These are phyloP conservation scores for Campaea margaritaria DNA, from an alignment of 2,888 invertebrate genomes.

Conservation along the genomic window DNA sequence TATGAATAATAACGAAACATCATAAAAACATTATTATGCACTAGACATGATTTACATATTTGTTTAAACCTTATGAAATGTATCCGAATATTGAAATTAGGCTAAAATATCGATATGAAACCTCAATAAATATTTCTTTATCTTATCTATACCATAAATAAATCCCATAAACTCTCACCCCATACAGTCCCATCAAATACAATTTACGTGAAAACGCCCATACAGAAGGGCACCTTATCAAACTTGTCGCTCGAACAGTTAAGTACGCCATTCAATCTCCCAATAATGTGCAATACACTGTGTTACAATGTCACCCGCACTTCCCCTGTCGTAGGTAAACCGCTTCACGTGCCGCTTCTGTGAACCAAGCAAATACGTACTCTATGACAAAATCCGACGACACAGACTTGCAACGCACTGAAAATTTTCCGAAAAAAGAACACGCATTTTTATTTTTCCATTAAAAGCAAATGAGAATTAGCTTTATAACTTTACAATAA, in stretches of 20 bases:
- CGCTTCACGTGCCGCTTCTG: constrained; percentile 38
- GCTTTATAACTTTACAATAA: background rate
- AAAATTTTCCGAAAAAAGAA: constrained; percentile 60
- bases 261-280: constrained; percentile 82
- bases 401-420: constrained; percentile 5
- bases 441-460: constrained; percentile 64
- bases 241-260: constrained; percentile 66
- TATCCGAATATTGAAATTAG: no score
- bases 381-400: constrained; percentile 26
- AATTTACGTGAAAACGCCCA: constrained; percentile 45
- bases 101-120: no score
- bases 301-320: constrained; percentile 81
- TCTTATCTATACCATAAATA: constrained; percentile 21
- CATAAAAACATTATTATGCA: no score
- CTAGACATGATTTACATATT: no score
- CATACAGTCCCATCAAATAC: constrained; percentile 45
- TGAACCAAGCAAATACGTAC: constrained; percentile 41
- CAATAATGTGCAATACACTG: constrained; percentile 85
- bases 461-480: constrained; percentile 23
- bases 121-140: background rate
- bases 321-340: constrained; percentile 57
- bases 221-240: constrained; percentile 74
- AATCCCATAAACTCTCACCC: constrained; percentile 26
- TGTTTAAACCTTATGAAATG: no score
- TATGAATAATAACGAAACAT: no score